phyloP scores from a whole-genome alignment of 2,797 vertebrate species.

The Synanceia verrucosa region DNA sequence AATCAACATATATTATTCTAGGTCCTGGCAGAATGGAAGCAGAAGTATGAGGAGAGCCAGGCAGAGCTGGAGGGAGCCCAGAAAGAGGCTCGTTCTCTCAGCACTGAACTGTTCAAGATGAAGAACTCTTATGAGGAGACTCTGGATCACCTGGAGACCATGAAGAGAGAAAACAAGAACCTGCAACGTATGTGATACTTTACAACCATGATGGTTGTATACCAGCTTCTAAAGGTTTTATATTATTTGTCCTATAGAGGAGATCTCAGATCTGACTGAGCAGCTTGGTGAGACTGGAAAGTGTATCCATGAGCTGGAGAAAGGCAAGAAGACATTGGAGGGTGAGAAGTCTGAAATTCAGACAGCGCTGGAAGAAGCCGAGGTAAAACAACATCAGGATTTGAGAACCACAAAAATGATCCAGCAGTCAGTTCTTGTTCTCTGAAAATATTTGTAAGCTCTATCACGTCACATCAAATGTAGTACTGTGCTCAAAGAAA shows the following conservation, averaged over 20 bases:
- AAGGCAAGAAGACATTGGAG: constrained; percentile 86
- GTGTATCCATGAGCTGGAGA: constrained; percentile 88
- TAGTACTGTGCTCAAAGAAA: neutral
- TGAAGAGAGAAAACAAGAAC: constrained; percentile 71
- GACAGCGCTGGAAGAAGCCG: constrained; percentile 87
- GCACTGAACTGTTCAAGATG: constrained; percentile 82
- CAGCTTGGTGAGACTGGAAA: constrained; percentile 87
- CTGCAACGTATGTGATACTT: constrained; percentile 32
- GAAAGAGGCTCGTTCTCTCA: constrained; percentile 85
- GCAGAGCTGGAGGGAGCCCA: constrained; percentile 86
- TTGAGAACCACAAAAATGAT: neutral
- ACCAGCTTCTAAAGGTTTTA: neutral
- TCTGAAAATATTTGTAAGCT: neutral
- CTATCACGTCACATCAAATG: neutral
- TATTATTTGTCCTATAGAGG: constrained; percentile 74
- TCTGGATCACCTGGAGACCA: constrained; percentile 55
- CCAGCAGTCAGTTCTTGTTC: neutral
- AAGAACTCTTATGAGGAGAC: constrained; percentile 61
- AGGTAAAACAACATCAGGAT: constrained; percentile 69
- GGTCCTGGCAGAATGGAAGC: constrained; percentile 85
- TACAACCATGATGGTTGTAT: neutral
- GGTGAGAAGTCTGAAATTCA: constrained; percentile 86
- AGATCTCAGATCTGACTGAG: constrained; percentile 89
- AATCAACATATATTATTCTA: neutral
- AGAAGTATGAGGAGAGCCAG: constrained; percentile 87